A percentile compares a stretch with the other conserved stretches of the same genome.
phyloP scores from a whole-genome alignment of 1,140 invertebrate genomes.

The Scaptomyza montana region DNA sequence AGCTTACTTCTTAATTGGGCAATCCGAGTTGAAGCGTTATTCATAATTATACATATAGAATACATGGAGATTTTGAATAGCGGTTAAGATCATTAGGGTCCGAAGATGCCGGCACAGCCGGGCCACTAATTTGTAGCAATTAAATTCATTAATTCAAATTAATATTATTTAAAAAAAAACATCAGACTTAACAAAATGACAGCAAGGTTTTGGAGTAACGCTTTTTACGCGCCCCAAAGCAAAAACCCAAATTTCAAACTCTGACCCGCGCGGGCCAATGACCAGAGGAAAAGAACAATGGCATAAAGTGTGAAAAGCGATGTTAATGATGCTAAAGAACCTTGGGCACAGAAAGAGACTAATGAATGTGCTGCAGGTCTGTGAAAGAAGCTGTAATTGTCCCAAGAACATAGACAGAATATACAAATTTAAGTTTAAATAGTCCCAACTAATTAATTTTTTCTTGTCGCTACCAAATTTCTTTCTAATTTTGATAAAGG shows the following conservation, averaged over 20 bases:
- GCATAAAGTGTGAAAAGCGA: constrained; percentile 70
- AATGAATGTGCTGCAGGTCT: constrained; percentile 55
- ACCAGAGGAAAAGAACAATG: constrained; percentile 67
- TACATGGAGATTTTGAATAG: constrained; percentile 42
- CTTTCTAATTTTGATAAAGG: neutral
- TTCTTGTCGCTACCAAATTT: too few relatives aligned
- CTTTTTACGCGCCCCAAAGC: constrained; percentile 41
- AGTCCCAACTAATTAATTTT: constrained; percentile 1
- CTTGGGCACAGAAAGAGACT: constrained; percentile 39
- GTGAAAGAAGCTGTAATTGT: constrained; percentile 35
- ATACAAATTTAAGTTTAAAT: constrained; percentile 7
- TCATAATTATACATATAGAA: constrained; percentile 64
- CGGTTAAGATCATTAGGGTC: constrained; percentile 60
- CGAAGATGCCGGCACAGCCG: constrained; percentile 65
- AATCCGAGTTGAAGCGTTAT: too few relatives aligned
- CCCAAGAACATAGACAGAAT: neutral
- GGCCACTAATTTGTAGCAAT: constrained; percentile 74
- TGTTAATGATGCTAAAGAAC: constrained; percentile 65
- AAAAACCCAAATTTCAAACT: constrained; percentile 25
- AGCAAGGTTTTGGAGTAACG: constrained; percentile 30
- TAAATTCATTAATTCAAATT: constrained; percentile 81
- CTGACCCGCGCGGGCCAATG: constrained; percentile 52
- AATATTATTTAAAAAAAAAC: constrained; percentile 77
- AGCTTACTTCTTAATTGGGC: neutral
- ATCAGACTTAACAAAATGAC: constrained; percentile 45